Base-by-base conservation (phyloP, 2,888 invertebrate species). In the Caenorhabditis sp. region DNA sequence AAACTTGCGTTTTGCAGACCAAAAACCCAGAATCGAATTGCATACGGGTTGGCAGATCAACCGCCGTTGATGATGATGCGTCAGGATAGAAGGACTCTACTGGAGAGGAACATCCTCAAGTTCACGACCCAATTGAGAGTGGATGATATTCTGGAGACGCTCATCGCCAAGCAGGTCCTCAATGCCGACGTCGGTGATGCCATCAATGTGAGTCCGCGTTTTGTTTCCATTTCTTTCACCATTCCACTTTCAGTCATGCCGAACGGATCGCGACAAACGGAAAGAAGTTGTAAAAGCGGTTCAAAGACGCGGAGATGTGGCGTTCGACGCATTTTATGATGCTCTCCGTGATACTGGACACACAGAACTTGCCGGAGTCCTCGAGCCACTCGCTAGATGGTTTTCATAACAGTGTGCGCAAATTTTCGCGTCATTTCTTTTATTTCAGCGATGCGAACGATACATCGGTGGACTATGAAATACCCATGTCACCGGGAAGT, bases 291-390 rank as follows among this genome's bases (percentile, higher is more conserved):
- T 81, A 11, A 71, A 61, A 39, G 74, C 70, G 17, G 59, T 81
- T 26, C 68, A 79, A 43, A 48, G 61, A 46, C 65, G 82, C 9
- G 82, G 82, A 26, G 76, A 80, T 56, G 63, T 50, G 32, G 82
- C 82, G 48, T 82, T 56, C 66, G 76, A 82, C 62, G 71, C 68
- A 26, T 78, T 82, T 37, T 79, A 77, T 55, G 45, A 76, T 26
- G 80, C 80, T 45, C 74, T 81, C 26, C 48, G 56, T 27, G 56
- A 72, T 20, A 73, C 76, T n/a, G 72, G 77, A 13, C 80, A 82
- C 45, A 48, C 65, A 5, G 76, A 78, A 22, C 68, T 82, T 15
- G 79, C 82, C 7, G 41, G 35, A 11, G 46, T 82, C 20, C 73
- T 82, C 24, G 32, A 30, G 22, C 80, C 80, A 27, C 59, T 73